Evolutionary conservation across 2,888 invertebrate genomes (phyloP), one percentile per base, ranked within the genome.

Genomic region (Ochropleura plecta): DNA sequence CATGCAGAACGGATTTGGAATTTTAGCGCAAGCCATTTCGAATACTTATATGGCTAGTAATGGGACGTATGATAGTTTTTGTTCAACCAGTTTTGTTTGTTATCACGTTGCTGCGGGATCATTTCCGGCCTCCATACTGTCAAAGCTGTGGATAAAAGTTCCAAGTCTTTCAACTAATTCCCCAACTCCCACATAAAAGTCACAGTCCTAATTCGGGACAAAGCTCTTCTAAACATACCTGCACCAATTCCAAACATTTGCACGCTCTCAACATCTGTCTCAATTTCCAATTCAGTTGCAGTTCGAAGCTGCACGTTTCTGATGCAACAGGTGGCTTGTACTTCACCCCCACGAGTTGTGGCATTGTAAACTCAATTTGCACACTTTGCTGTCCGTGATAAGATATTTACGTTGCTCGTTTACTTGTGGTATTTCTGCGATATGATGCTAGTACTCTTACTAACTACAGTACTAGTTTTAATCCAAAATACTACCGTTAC

Each of bases 321-420:
- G 8, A 51, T 20, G 18, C 51, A 60, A 77, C 51, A 59, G 51
- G 18, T 68, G 75, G 20, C 18, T 40, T 66, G 57, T n/a, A 49
- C 49, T 49, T 66, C n/a, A 76, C 10, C 49, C 14, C 20, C 20
- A 59, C 10, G 10, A 48, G 42, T 57, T 55, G 20, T 49, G 48
- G 9, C 12, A 14, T 10, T 46, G 18, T 12, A n/a, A 46, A 20
- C 75, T 53, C 18, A 53, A 20, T 64, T 74, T 55, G 46, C 14
- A 48, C 63, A 48, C 40, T 12, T 30, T 18, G 20, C 46, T 18
- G 14, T 18, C 3, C 20, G 10, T 74, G 73, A 14, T 51, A 51
- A 30, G 16, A 3, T 40, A 18, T 42, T 74, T 63, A 63, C 16
- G 14, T 30, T 30, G 30, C 9, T 16, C 30, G 18, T 62, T 9